These are phyloP conservation scores for Nothocercus nigrocapillus DNA, from an alignment of 2,113 vertebrate species.

Conservation along the genomic window DNA sequence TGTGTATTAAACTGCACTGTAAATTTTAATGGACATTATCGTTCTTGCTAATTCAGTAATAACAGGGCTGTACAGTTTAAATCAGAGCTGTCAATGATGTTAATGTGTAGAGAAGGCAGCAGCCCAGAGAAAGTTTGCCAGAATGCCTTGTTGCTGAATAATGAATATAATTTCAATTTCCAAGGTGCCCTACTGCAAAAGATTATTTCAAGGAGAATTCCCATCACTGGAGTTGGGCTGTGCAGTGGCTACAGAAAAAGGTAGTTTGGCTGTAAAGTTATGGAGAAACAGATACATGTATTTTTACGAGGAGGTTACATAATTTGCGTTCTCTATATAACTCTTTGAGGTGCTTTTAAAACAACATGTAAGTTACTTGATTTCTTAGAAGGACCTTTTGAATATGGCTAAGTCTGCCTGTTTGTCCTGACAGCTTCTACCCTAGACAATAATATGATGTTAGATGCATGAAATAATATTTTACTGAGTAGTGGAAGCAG, in stretches of 20 bases:
- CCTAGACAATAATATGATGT: not conserved
- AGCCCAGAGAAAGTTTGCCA: not conserved
- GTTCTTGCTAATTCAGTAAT: not conserved
- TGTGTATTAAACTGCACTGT: not conserved
- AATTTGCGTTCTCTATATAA: not conserved
- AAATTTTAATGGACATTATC: not conserved
- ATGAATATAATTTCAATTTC: not conserved
- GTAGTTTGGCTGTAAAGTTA: constrained; percentile 54
- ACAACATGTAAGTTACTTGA: not conserved
- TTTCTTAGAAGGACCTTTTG: not conserved
- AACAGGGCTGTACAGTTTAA: not conserved
- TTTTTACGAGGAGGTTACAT: not conserved
- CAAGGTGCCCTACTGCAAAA: constrained; percentile 93
- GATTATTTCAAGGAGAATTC: constrained; percentile 99
- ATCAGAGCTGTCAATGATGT: not conserved
- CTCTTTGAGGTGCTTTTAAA: not conserved
- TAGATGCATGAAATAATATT: not conserved
- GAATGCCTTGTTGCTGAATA: not conserved
- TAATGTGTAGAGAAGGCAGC: not conserved
- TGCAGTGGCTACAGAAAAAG: constrained; percentile 99
- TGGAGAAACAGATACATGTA: not conserved
- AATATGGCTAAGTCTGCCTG: not conserved
- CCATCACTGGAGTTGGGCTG: constrained; percentile 98
- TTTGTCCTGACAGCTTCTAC: not conserved
- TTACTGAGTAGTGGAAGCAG: not conserved